Evolutionary conservation across 1,140 invertebrate genomes (phyloP).

Genomic region (Ceratoteleas bidentatus): DNA sequence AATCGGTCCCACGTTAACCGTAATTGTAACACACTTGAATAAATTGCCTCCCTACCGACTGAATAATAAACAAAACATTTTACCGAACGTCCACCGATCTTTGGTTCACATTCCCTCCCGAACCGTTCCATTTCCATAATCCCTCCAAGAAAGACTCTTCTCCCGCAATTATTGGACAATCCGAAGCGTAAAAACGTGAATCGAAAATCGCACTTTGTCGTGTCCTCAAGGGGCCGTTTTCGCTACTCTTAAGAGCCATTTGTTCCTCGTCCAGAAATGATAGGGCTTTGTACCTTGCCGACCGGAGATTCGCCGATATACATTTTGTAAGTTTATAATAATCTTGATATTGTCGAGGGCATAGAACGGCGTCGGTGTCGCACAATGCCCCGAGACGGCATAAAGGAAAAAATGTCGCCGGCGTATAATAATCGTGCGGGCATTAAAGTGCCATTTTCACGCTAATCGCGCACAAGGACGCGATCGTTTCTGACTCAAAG

Average conservation of each 20-base stretch:
- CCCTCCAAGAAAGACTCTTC: too few species aligned
- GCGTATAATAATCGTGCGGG: conserved; percentile 51
- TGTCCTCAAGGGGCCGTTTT: neutral
- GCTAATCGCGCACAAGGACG: conserved; percentile 58
- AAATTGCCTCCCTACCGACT: too few species aligned
- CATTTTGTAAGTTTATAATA: conserved; percentile 2
- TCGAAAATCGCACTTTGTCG: too few species aligned
- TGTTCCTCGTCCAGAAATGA: conserved; percentile 8
- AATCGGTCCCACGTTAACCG: too few species aligned
- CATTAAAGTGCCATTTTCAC: conserved; percentile 64
- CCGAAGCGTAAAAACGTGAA: too few species aligned
- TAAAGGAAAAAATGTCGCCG: conserved; percentile 42
- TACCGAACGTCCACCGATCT: too few species aligned
- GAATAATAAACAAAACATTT: too few species aligned
- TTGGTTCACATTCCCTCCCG: too few species aligned
- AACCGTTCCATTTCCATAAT: too few species aligned
- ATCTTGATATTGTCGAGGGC: conserved; percentile 20
- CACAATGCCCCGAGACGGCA: conserved; percentile 26
- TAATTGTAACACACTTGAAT: too few species aligned
- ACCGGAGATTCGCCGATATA: conserved; percentile 10
- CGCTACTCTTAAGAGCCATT: neutral
- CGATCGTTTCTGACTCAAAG: conserved; percentile 59
- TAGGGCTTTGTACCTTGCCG: neutral
- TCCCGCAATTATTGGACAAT: too few species aligned
- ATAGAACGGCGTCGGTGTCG: too few species aligned